Evolutionary conservation across 2,797 vertebrate genomes (phyloP).

Genomic region (Chrysocyon brachyurus): DNA sequence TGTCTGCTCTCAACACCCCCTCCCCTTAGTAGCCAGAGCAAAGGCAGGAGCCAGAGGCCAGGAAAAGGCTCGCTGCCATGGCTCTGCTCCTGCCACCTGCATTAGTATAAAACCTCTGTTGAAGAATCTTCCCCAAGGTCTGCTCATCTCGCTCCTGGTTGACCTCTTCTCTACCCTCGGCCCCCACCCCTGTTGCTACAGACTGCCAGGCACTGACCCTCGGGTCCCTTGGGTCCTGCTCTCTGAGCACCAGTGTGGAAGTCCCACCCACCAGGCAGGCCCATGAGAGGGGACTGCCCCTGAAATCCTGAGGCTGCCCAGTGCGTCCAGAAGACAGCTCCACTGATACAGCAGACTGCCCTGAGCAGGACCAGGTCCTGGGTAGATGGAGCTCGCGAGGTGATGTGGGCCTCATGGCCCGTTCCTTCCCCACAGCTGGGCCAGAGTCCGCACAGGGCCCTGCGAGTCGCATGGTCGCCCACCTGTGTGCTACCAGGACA

Average conservation of each 20-base stretch:
- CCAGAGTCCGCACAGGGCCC: neutral
- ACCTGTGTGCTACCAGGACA: neutral
- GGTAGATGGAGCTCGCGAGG: accelerated
- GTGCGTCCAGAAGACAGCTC: neutral
- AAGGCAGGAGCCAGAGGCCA: neutral
- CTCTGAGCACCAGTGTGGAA: neutral
- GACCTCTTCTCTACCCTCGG: neutral
- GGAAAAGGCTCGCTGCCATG: accelerated
- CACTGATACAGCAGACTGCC: neutral
- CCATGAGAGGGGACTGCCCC: accelerated
- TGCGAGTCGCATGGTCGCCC: accelerated
- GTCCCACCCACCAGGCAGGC: neutral
- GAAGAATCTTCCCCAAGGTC: neutral
- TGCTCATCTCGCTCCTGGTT: accelerated
- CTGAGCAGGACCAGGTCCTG: neutral
- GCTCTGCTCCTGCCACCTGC: neutral
- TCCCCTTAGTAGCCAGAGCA: neutral
- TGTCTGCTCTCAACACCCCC: neutral
- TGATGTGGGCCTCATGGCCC: neutral
- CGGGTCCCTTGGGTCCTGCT: neutral
- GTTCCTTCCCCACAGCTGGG: neutral
- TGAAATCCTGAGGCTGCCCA: accelerated
- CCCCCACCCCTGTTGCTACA: neutral
- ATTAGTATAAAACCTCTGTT: neutral
- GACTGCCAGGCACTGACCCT: neutral